A percentile compares a stretch with the other conserved stretches of the same genome.
Conservation (phyloP, 2,888 invertebrate species). For the Nyleta sp. region DNA sequence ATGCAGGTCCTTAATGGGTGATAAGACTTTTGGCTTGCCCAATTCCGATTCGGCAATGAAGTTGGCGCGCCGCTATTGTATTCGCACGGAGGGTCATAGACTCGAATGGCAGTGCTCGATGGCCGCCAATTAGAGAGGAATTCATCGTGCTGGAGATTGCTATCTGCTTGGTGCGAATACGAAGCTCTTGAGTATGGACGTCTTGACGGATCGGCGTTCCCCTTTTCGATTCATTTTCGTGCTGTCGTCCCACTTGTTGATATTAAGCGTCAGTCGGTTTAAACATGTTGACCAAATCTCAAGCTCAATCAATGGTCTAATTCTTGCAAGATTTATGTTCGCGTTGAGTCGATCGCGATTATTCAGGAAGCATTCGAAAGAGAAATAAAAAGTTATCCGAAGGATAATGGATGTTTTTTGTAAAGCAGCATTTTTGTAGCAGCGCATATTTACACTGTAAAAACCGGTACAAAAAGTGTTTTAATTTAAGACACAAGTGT, state of each 20-base stretch:
- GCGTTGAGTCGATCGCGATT: slow-evolving; percentile 7
- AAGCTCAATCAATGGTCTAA: slow-evolving; percentile 27
- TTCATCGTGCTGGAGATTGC: slow-evolving; percentile 65
- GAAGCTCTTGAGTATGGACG: slow-evolving; percentile 63
- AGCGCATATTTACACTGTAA: too few relatives aligned
- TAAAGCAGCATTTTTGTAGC: too few relatives aligned
- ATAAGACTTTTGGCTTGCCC: slow-evolving; percentile 46
- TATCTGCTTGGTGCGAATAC: slow-evolving; percentile 67
- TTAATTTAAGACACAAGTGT: too few relatives aligned
- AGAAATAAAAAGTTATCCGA: neutral
- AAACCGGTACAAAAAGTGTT: too few relatives aligned
- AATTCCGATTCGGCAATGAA: slow-evolving; percentile 43
- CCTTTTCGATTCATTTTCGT: slow-evolving; percentile 61
- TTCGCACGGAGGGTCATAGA: slow-evolving; percentile 59
- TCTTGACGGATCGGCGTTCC: slow-evolving; percentile 69
- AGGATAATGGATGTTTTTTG: too few relatives aligned
- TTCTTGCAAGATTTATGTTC: slow-evolving; percentile 22
- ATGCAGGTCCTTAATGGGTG: slow-evolving; percentile 26
- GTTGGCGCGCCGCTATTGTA: slow-evolving; percentile 50
- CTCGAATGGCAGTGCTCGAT: slow-evolving; percentile 60
- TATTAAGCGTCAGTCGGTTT: slow-evolving; percentile 63
- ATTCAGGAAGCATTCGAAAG: neutral
- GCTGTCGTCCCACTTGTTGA: slow-evolving; percentile 73
- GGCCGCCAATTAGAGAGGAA: slow-evolving; percentile 69
- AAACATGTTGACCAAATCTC: slow-evolving; percentile 44